Conservation (phyloP, 2,888 invertebrate genomes). For the Epiblema foenella region DNA sequence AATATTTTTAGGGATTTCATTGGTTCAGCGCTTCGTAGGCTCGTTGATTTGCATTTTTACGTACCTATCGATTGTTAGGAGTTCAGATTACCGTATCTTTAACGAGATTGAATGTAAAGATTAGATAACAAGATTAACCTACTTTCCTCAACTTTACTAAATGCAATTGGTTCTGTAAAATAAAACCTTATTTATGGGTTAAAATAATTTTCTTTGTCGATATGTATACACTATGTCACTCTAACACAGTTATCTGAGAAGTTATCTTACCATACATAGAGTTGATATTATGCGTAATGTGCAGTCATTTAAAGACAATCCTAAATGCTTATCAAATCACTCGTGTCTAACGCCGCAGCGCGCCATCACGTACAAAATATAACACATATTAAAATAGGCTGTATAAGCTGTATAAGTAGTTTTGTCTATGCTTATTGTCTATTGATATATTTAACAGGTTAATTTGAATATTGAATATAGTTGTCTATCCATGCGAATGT, state of each 20-base stretch:
- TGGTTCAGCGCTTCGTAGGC: slow-evolving; percentile 24
- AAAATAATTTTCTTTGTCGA: no score
- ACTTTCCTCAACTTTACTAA: not conserved
- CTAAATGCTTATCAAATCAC: not conserved
- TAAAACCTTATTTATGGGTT: no score
- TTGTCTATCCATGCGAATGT: no score
- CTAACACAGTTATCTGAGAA: no score
- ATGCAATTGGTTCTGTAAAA: no score
- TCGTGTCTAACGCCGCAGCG: not conserved
- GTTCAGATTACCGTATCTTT: slow-evolving; percentile 7
- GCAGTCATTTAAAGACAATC: not conserved
- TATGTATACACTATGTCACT: no score
- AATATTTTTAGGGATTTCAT: slow-evolving; percentile 37
- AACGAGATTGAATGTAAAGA: slow-evolving; percentile 1
- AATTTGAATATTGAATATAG: no score
- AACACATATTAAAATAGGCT: not conserved
- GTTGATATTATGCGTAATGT: no score
- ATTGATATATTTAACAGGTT: no score
- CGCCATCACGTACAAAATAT: not conserved
- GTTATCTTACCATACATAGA: no score
- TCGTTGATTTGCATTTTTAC: slow-evolving; percentile 35
- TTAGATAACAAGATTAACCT: not conserved
- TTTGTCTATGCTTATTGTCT: no score
- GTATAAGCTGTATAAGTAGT: no score
- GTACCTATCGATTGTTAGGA: slow-evolving; percentile 26